phyloP scores from a whole-genome alignment of 2,113 vertebrate genomes.

The Perca schrenkii region DNA sequence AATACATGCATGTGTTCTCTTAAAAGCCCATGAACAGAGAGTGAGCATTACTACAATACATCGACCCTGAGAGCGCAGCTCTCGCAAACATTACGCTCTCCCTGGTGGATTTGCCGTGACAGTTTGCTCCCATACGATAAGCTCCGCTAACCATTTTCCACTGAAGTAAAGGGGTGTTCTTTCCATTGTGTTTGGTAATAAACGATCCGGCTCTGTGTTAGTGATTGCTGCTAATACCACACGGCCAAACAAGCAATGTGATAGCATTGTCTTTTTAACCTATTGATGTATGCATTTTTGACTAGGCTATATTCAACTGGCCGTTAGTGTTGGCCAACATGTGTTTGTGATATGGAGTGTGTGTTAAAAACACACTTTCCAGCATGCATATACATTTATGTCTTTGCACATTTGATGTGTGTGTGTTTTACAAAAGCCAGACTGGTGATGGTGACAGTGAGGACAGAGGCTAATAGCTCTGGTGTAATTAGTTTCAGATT shows the following conservation, averaged over 20 bases:
- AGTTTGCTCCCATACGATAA: slow-evolving; percentile 71
- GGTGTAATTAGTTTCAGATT: slow-evolving; percentile 77
- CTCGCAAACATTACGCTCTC: slow-evolving; percentile 49
- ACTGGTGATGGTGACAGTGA: slow-evolving; percentile 43
- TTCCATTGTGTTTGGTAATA: slow-evolving; percentile 70
- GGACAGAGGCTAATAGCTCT: slow-evolving; percentile 62
- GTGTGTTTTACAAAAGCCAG: slow-evolving; percentile 44
- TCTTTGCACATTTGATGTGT: background rate
- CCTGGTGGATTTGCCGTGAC: slow-evolving; percentile 52
- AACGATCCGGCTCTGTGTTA: slow-evolving; percentile 32
- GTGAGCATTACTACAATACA: slow-evolving; percentile 47
- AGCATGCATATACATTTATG: background rate
- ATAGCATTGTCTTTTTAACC: slow-evolving; percentile 58
- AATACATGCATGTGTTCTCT: slow-evolving; percentile 23
- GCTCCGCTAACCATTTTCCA: slow-evolving; percentile 50
- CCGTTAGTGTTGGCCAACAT: background rate
- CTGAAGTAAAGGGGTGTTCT: slow-evolving; percentile 51
- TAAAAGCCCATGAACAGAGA: slow-evolving; percentile 48
- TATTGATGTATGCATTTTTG: slow-evolving; percentile 35
- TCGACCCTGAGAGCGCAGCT: slow-evolving; percentile 52
- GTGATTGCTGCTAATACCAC: slow-evolving; percentile 57
- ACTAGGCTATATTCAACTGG: background rate
- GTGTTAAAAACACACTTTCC: background rate
- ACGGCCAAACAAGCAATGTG: slow-evolving; percentile 35
- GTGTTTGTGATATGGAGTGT: slow-evolving; percentile 15